Conservation (phyloP, 2,888 invertebrate species). For the Cheilosia variabilis region DNA sequence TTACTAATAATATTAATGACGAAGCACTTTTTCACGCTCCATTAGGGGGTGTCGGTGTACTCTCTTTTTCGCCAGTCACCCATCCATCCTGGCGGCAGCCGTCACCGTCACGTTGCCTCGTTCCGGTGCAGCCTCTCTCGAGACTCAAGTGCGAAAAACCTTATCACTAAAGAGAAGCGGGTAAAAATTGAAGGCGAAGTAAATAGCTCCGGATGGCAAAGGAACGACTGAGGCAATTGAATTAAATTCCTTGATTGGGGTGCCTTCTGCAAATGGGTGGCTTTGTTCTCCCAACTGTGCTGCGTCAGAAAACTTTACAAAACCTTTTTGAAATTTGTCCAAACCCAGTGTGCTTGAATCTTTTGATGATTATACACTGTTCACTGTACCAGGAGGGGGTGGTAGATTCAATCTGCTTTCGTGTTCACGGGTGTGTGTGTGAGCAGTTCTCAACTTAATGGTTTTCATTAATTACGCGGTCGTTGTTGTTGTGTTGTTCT, state of each 20-base stretch:
- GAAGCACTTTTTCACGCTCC: constrained; percentile 36
- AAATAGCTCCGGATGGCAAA: neutral
- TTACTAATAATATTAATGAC: constrained; percentile 56
- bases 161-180: constrained; percentile 24
- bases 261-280: neutral
- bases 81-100: neutral
- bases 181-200: neutral
- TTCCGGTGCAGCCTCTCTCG: neutral
- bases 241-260: constrained; percentile 36
- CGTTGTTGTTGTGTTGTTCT: neutral
- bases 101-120: no score
- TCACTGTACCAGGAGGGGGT: neutral
- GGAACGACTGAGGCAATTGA: constrained; percentile 23
- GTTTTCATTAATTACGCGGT: constrained; percentile 41
- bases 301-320: neutral
- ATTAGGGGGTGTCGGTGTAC: neutral
- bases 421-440: neutral
- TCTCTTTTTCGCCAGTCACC: neutral
- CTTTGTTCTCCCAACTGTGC: neutral
- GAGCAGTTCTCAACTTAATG: constrained; percentile 26
- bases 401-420: neutral
- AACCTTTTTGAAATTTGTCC: constrained; percentile 31
- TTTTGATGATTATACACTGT: constrained; percentile 14
- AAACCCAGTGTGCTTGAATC: constrained; percentile 14
- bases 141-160: constrained; percentile 1